Evolutionary conservation across 1,140 invertebrate genomes (phyloP).

Genomic region (Atta texana): DNA sequence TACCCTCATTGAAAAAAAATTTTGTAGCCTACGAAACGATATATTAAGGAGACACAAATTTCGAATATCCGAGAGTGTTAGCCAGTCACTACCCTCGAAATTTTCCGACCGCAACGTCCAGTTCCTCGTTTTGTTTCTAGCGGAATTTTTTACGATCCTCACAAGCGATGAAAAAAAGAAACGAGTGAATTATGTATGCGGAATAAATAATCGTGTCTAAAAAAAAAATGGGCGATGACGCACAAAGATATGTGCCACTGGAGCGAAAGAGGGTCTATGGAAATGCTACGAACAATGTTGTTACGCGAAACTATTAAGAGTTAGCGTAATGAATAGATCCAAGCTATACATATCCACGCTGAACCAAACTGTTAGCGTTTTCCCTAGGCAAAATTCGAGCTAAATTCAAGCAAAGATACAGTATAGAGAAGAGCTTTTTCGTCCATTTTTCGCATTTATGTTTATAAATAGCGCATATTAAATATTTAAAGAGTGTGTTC

Average conservation of each 20-base stretch:
- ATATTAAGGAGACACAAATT: slow-evolving; percentile 61
- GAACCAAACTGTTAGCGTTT: not conserved
- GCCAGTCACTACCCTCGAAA: not conserved
- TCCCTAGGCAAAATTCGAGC: not conserved
- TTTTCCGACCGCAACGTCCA: not conserved
- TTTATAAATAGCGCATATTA: no score
- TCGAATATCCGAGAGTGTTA: slow-evolving; percentile 55
- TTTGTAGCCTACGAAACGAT: slow-evolving; percentile 21
- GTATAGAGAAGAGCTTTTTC: no score
- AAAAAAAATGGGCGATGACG: slow-evolving; percentile 12
- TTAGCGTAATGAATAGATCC: slow-evolving; percentile 12
- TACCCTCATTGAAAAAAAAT: slow-evolving; percentile 25
- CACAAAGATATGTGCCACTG: slow-evolving; percentile 12
- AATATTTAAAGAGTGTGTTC: no score
- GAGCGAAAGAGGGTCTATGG: not conserved
- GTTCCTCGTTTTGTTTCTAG: slow-evolving; percentile 40
- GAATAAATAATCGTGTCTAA: slow-evolving; percentile 51
- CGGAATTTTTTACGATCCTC: slow-evolving; percentile 16
- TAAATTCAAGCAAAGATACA: not conserved
- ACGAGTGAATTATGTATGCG: slow-evolving; percentile 58
- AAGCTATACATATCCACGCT: slow-evolving; percentile 6
- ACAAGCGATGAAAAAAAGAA: not conserved
- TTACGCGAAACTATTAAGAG: slow-evolving; percentile 30
- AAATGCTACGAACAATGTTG: slow-evolving; percentile 26
- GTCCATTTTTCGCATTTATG: no score